Base-by-base conservation (phyloP, 2,113 vertebrate genomes). In the Lamprologus speciosus region DNA sequence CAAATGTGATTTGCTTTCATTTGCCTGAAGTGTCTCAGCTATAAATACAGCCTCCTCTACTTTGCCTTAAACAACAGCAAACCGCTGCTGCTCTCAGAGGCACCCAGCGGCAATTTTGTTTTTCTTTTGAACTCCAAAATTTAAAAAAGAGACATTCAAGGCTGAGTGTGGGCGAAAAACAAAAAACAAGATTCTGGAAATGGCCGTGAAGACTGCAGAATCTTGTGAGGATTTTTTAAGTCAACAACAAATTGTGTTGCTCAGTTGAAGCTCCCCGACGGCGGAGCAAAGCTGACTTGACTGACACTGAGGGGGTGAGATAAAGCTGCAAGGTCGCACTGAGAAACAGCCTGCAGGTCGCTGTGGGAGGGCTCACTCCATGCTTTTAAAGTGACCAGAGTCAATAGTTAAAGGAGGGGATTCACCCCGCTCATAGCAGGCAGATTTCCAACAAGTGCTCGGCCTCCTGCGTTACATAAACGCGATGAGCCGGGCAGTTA, bases 391-490 rank as follows among this genome's bases (percentile, higher is more conserved):
- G 42, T 78, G 53, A 12, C 35, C 21, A 6, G 70, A 81, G 45
- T 82, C 28, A 14, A 79, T 75, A 82, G 90, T 90, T 89, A 8
- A 83, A 83, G 85, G 75, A 78, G 23, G 85, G 84, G 84, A 50
- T 68, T 87, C 84, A 83, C 45, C 82, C 82, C 16, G 10, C 81
- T 84, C 51, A 19, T 68, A 58, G 78, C 78, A 60, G 31, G 33
- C 55, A 51, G 35, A 80, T 23, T 9, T 58, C 75, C 5, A 42
- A 82, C 60, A 11, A 80, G 68, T 21, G 26, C 26, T 50, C 3
- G 1, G 9, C 16, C 55, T 58, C 63, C 65, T 26, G 51, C 5
- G 17, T 88, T 89, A 78, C 58, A 73, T 88, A 83, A 91, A 89
- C 75, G 79, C 19, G 1, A 63, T 21, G 3, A 37, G 60, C 55